A percentile compares a stretch with the other conserved stretches of the same genome.
phyloP scores from a whole-genome alignment of 2,113 vertebrate genomes.

The Pongo abelii region DNA sequence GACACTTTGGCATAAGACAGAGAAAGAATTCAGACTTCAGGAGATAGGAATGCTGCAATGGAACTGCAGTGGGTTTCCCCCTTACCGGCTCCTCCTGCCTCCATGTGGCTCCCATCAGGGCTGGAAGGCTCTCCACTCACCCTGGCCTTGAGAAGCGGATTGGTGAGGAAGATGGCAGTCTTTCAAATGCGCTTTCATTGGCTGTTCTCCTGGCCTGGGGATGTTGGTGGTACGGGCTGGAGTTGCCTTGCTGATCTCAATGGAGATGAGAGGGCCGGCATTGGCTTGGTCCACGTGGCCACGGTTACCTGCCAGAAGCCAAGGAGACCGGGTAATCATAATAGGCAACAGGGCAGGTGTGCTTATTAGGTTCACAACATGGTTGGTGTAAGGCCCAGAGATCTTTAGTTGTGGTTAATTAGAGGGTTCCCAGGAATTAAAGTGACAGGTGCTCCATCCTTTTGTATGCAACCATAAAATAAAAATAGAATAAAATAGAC shows the following conservation, averaged over 20 bases:
- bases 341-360: background rate
- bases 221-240: background rate
- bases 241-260: no score
- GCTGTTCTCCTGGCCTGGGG: background rate
- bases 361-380: background rate
- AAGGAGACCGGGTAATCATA: background rate
- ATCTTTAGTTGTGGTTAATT: background rate
- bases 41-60: background rate
- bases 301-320: background rate
- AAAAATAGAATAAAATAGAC: background rate
- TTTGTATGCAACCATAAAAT: background rate
- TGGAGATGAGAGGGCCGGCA: background rate
- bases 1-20: background rate
- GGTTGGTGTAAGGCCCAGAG: background rate
- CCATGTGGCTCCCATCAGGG: background rate
- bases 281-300: background rate
- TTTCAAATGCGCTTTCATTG: background rate
- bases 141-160: background rate
- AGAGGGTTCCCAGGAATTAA: background rate
- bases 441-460: background rate
- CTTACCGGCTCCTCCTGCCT: background rate
- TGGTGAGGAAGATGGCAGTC: background rate
- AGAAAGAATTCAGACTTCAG: constrained; percentile 22
- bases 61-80: background rate
- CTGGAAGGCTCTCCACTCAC: no score